Base-by-base conservation (phyloP, 2,888 invertebrate genomes). In the Cecidostiba fungosa region DNA sequence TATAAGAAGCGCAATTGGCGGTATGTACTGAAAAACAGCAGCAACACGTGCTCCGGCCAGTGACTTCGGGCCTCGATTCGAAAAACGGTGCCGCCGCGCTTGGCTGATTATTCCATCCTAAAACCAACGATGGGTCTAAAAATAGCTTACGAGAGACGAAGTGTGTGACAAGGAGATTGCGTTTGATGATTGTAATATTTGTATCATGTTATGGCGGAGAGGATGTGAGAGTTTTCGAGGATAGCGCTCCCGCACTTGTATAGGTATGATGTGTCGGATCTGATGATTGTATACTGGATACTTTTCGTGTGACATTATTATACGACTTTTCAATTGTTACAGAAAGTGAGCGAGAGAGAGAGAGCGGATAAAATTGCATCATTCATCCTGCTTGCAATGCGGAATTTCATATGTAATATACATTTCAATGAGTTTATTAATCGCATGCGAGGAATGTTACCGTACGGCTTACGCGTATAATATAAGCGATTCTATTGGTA, bases 21-120 rank as follows among this genome's bases (percentile, higher is more conserved):
- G 14, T 36, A 32, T 69, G 32, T 50, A 36, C 70, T 79, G 50
- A 79, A 80, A 70, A 72, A 39, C 32, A 29, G 32, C 66, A 16
- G 5, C 29, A 26, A 66, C 50, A 66, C 29, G 26, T 29, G 66
- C 29, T 26, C 16, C 26, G 69, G 66, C 26, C 23, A 66, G 12
- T 26, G 66, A 23, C 66, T 29, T 10, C 26, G 66, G 66, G 23
- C 14, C 69, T 3, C 54, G 54, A 54, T 43, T 54, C 54, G 16
- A 19, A n/a, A 19, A 54, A 16, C n/a, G 54, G 19, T 54, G 54
- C 54, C n/a, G 19, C 1, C 19, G 54, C 54, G 19, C 54, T 5
- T 3, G 36, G 39, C 39, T 39, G 54, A 54, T 54, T 54, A 54
- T 54, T n/a, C 19, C 54, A 54, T 54, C n/a, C 16, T n/a, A 54